Conservation (phyloP, 2,113 vertebrate species). For the Boulengerochromis microlepis region DNA sequence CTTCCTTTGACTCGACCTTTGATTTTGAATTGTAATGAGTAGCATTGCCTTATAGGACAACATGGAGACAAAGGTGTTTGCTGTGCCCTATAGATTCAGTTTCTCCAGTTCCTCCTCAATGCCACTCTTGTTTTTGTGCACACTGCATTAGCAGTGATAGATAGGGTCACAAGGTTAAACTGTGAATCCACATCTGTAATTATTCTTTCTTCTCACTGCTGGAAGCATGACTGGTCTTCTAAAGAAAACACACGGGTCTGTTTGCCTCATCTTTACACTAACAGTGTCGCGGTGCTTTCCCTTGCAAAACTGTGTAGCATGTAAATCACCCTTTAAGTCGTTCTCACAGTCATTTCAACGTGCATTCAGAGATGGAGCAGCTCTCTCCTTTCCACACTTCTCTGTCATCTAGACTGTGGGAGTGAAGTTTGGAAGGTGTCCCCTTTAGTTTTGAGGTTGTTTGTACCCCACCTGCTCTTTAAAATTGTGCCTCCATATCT, state of each 20-base stretch:
- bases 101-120: neutral
- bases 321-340: neutral
- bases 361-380: slow-evolving; percentile 7
- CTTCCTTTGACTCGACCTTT: neutral
- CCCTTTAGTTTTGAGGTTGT: neutral
- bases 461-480: neutral
- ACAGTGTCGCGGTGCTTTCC: neutral
- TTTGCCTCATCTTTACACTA: neutral
- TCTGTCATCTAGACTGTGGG: neutral
- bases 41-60: neutral
- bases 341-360: neutral
- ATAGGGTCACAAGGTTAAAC: neutral
- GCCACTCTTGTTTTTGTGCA: neutral
- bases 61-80: neutral
- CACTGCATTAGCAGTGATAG: neutral
- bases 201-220: neutral
- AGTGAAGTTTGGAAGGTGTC: neutral
- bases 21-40: neutral
- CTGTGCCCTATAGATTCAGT: neutral
- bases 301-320: neutral
- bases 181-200: slow-evolving; percentile 11
- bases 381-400: neutral
- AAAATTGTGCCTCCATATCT: slow-evolving; percentile 6
- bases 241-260: neutral
- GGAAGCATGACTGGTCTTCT: neutral